Conservation (phyloP, 1,140 invertebrate genomes). For the Metaphire vulgaris region DNA sequence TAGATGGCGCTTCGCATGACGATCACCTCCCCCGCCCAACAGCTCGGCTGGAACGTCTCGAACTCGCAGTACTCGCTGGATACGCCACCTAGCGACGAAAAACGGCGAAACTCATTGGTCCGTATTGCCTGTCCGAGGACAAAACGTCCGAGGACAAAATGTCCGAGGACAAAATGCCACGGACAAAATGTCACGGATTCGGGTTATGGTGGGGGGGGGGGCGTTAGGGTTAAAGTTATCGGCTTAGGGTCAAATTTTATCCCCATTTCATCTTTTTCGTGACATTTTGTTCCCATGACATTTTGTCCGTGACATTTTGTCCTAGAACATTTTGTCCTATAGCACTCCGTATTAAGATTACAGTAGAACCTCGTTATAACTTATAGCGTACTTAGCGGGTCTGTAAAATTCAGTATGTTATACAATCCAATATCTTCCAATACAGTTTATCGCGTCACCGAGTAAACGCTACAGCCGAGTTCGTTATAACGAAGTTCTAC, state of each 20-base stretch:
- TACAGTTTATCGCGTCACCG: too few relatives aligned
- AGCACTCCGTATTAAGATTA: background rate
- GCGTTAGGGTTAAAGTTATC: too few relatives aligned
- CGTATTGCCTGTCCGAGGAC: too few relatives aligned
- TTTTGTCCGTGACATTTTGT: background rate
- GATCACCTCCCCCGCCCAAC: constrained; percentile 8
- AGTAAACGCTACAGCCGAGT: too few relatives aligned
- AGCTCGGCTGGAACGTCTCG: constrained; percentile 15
- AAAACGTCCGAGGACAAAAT: background rate
- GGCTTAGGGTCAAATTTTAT: too few relatives aligned
- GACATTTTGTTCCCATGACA: background rate
- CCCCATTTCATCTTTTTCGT: background rate
- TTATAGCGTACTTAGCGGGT: background rate
- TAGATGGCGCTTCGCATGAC: background rate
- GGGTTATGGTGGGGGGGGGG: too few relatives aligned
- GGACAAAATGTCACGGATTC: too few relatives aligned
- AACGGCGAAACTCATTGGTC: too few relatives aligned
- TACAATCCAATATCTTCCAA: background rate
- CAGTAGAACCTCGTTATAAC: background rate
- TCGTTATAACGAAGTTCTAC: too few relatives aligned
- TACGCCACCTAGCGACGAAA: too few relatives aligned
- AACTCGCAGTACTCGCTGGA: constrained; percentile 19
- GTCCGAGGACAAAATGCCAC: background rate
- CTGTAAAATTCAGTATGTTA: background rate
- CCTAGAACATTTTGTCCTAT: background rate